Evolutionary conservation across 1,140 invertebrate genomes (phyloP).

Genomic region (fruit fly (Drosophila melanogaster)): DNA sequence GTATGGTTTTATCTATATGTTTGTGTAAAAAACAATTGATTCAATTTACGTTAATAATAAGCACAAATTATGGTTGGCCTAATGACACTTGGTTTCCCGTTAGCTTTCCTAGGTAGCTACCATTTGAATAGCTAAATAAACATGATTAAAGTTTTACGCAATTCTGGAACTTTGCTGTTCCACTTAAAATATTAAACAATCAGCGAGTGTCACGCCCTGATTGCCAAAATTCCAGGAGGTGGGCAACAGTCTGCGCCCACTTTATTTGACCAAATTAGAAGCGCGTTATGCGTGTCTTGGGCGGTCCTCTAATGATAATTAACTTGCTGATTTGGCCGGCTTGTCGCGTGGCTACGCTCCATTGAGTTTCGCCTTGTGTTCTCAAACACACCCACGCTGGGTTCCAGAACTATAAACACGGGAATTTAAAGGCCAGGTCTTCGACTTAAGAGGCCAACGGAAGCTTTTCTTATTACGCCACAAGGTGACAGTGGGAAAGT

Average conservation of each 20-base stretch:
- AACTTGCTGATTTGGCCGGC: slow-evolving; percentile 56
- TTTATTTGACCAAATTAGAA: slow-evolving; percentile 45
- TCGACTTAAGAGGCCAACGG: slow-evolving; percentile 19
- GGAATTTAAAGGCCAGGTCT: slow-evolving; percentile 16
- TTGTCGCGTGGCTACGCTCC: slow-evolving; percentile 69
- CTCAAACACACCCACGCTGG: slow-evolving; percentile 10
- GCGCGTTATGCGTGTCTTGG: slow-evolving; percentile 58
- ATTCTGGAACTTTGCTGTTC: too few species aligned
- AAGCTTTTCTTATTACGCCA: slow-evolving; percentile 12
- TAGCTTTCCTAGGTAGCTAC: slow-evolving; percentile 14
- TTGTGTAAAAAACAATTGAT: slow-evolving; percentile 70
- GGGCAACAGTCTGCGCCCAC: background rate
- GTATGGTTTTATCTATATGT: slow-evolving; percentile 45
- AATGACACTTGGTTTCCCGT: slow-evolving; percentile 15
- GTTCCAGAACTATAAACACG: slow-evolving; percentile 15
- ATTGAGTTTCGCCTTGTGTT: slow-evolving; percentile 48
- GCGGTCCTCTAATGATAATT: slow-evolving; percentile 55
- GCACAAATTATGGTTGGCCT: slow-evolving; percentile 10
- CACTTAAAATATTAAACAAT: slow-evolving; percentile 3
- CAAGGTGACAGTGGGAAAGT: slow-evolving; percentile 4
- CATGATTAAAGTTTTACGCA: slow-evolving; percentile 15
- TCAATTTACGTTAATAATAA: slow-evolving; percentile 71
- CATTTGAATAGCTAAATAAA: background rate
- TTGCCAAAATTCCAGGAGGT: slow-evolving; percentile 46
- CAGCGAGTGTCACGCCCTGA: slow-evolving; percentile 57